Evolutionary conservation across 2,888 invertebrate species (phyloP).

Genomic region (Phragmatobia fuliginosa): DNA sequence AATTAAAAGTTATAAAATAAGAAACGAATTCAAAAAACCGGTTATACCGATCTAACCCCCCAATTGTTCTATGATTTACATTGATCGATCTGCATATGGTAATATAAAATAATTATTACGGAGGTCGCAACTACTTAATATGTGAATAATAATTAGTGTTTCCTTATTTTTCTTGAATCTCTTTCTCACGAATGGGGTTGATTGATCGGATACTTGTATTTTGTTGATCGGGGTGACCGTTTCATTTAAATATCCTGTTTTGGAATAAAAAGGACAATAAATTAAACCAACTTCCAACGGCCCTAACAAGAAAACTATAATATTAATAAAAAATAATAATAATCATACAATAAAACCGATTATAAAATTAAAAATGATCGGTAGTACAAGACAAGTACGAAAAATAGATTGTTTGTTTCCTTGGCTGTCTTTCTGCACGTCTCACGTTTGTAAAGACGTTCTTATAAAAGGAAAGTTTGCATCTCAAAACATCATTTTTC

Average conservation of each 20-base stretch:
- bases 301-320: neutral
- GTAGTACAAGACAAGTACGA: neutral
- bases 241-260: constrained; percentile 52
- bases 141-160: constrained; percentile 84
- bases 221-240: constrained; percentile 45
- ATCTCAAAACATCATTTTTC: constrained; percentile 54
- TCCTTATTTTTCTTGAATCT: constrained; percentile 72
- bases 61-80: constrained; percentile 86
- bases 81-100: constrained; percentile 80
- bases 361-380: neutral
- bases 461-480: constrained; percentile 46
- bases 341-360: neutral
- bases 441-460: constrained; percentile 38
- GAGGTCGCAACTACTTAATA: constrained; percentile 76
- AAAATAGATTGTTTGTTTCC: constrained; percentile 3
- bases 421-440: constrained; percentile 6
- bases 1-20: constrained; percentile 74
- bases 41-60: constrained; percentile 62
- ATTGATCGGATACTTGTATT: constrained; percentile 66
- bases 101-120: constrained; percentile 76
- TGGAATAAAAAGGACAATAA: constrained; percentile 20
- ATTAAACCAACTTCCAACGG: neutral
- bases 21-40: constrained; percentile 70
- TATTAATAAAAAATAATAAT: neutral
- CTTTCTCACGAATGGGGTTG: constrained; percentile 82